Conservation (phyloP, 2,888 invertebrate genomes). For the Pammene fasciana region DNA sequence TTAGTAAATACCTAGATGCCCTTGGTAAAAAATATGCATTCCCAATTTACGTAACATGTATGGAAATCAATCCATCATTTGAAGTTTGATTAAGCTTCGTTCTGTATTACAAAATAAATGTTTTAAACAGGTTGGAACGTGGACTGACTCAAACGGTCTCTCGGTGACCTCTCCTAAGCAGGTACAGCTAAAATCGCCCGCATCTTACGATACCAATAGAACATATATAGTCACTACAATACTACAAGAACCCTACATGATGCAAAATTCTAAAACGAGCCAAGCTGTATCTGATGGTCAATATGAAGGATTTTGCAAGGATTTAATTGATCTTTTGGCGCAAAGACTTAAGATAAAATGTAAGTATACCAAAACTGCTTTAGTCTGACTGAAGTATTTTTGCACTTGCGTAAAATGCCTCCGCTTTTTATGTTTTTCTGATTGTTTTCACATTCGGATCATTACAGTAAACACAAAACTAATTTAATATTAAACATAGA, state of each 20-base stretch:
- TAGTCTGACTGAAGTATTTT: no score
- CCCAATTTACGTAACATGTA: no score
- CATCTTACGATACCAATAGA: constrained; percentile 90
- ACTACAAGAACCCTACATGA: constrained; percentile 94
- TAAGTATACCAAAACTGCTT: constrained; percentile 74
- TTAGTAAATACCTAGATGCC: no score
- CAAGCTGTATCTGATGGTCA: constrained; percentile 90
- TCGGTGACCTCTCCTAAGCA: constrained; percentile 89
- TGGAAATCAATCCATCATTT: no score
- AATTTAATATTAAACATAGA: no score
- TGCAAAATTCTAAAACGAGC: constrained; percentile 84
- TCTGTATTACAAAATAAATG: no score
- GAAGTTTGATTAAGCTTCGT: no score
- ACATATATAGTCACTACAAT: constrained; percentile 95
- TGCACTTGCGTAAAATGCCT: no score
- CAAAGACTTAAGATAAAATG: constrained; percentile 92
- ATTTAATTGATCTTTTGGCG: constrained; percentile 92
- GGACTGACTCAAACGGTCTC: constrained; percentile 92
- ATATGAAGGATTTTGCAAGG: constrained; percentile 96
- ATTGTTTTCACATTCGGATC: no score
- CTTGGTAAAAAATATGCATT: no score
- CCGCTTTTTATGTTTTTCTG: no score
- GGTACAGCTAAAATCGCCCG: constrained; percentile 87
- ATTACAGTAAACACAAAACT: no score
- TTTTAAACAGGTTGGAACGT: constrained; percentile 88